Base-by-base conservation (phyloP, 2,113 vertebrate species). In the Tricholaema leucomelas region DNA sequence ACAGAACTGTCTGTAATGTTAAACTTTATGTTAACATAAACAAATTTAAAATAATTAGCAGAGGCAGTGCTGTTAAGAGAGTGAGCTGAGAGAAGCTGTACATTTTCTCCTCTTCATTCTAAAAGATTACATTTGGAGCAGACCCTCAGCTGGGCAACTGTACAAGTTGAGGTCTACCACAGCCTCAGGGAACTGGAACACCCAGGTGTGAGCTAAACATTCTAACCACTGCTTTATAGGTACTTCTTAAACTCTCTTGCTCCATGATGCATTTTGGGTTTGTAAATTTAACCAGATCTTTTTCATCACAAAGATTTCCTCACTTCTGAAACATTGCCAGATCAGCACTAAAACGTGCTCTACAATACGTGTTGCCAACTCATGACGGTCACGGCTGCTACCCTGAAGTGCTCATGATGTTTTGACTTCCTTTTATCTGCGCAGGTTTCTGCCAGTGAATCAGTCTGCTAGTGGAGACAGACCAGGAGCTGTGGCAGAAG, bases 371-470 rank as follows among this genome's bases (percentile, higher is more conserved):
- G 74, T 56, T 91, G 95, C 88, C 96, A 92, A 3, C 88, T 80
- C 67, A 93, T 88, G 71, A 79, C 91, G 89, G 71, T 91, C 48
- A 61, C 48, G 6, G 90, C 73, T 88, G 40, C 76, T 88, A 66
- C 52, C 42, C 81, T 84, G 84, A 88, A 83, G 81, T 27, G 76
- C 79, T 94, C 60, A 54, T 63, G 92, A 27, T 77, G 79, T 72
- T 95, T 77, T 67, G 60, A 91, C 92, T 96, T 94, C 93, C 88
- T 96, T 88, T 92, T 74, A 87, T 88, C 7, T 2, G 54, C 2
- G 5, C 73, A 91, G 56, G 71, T 85, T 80, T 58, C 91, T 89
- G 64, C n/a, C 48, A 87, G 89, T 91, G 95, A 95, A 85, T 95
- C 96, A 95, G 87, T 88, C 75, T 88, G 60, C 80, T 44, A 21